Evolutionary conservation across 2,888 invertebrate species (phyloP), one percentile per base, ranked within the genome.

Genomic region (Rhopalosiphum nymphaeae): DNA sequence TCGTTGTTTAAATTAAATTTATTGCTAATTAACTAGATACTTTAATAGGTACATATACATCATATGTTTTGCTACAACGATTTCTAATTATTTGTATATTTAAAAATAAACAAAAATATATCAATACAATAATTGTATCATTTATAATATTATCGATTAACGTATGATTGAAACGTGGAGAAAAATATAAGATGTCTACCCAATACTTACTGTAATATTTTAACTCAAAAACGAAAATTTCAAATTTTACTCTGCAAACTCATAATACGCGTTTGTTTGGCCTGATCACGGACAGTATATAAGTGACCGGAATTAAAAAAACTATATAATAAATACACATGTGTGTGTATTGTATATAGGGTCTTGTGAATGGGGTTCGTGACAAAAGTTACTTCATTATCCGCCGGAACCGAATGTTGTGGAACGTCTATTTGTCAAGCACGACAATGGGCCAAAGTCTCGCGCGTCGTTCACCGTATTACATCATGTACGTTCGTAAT

Each of bases 301-400:
- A 9, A 36, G 36, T 78, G 21, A 36, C 36, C 36, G 9, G 36
- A 36, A 36, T 36, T 36, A 21, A 78, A 78, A 36, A 36, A 9
- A 21, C 2, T 78, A 36, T 36, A 78, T 21, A 78, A 78, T 36
- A 36, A 78, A 36, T 78, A 78, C 29, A 29, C 21, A 36, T 21
- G 78, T 36, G 36, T 36, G 36, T 25, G 78, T 36, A 36, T 36
- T 36, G 36, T 78, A 36, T 78, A 36, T 36, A 78, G 36, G 21
- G 0, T 1, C 11, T 85, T 44, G 29, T 44, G 29, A 89, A 89
- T 57, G 56, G 89, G n/a, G 26, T 61, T 44, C 44, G 44, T 85
- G 56, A 85, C 85, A 44, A 91, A 85, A 91, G 91, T 91, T 57
- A 91, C 91, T 56, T 91, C 44, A 85, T 91, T 91, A 91, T 91